phyloP scores from a whole-genome alignment of 2,113 vertebrate species.

The Ondatra zibethicus region DNA sequence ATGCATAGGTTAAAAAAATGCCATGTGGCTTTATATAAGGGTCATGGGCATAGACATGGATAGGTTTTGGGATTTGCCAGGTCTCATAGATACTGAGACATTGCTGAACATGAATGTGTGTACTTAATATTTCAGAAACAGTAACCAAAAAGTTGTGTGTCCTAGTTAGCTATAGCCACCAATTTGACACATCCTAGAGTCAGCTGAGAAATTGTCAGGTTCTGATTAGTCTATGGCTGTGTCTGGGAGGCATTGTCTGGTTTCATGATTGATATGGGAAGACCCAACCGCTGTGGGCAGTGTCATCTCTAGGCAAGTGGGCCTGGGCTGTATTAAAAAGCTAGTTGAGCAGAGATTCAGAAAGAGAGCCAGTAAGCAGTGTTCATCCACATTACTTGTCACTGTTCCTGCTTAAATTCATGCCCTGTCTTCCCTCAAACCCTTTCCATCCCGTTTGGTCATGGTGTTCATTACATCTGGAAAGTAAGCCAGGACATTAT shows the following conservation, averaged over 20 bases:
- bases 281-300: not conserved
- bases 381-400: not conserved
- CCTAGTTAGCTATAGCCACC: not conserved
- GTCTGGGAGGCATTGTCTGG: not conserved
- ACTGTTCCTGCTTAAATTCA: not conserved
- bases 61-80: not conserved
- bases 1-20: not conserved
- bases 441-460: not conserved
- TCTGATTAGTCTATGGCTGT: not conserved
- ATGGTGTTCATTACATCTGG: not conserved
- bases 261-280: not conserved
- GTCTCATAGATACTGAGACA: not conserved
- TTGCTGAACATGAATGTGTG: not conserved
- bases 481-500: not conserved
- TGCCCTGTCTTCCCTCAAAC: not conserved
- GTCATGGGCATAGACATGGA: not conserved
- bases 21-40: not conserved
- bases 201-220: not conserved
- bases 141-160: accelerated
- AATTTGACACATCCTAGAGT: too few species aligned
- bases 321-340: not conserved
- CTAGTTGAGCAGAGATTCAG: too few species aligned
- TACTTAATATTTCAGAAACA: not conserved
- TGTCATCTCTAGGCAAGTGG: not conserved
- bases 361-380: not conserved